These are phyloP conservation scores for Periphyllus acericola DNA, from an alignment of 2,888 invertebrate genomes.

Conservation along the genomic window DNA sequence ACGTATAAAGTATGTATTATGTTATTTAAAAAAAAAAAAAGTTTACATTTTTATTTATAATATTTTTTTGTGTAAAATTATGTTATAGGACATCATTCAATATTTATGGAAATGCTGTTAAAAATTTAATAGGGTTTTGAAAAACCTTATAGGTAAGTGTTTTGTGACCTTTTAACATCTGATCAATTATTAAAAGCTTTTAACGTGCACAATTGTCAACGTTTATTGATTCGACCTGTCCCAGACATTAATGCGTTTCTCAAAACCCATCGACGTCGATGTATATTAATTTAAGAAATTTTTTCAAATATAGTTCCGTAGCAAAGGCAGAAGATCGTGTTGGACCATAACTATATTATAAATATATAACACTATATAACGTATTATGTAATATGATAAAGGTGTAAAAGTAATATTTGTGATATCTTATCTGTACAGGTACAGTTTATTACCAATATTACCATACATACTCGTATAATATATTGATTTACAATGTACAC, in stretches of 20 bases:
- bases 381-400: too few relatives aligned
- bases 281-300: background rate
- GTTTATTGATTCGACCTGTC: background rate
- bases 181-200: slow-evolving; percentile 39
- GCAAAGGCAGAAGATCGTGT: too few relatives aligned
- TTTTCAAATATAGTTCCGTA: too few relatives aligned
- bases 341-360: too few relatives aligned
- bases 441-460: too few relatives aligned
- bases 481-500: too few relatives aligned
- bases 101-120: too few relatives aligned
- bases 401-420: too few relatives aligned
- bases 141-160: background rate
- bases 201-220: background rate
- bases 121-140: background rate
- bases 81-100: background rate
- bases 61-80: background rate
- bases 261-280: background rate
- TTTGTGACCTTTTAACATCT: background rate
- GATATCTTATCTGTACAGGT: too few relatives aligned
- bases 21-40: background rate
- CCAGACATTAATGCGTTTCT: background rate
- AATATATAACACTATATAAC: too few relatives aligned
- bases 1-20: too few relatives aligned
- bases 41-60: background rate
- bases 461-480: too few relatives aligned